Base-by-base conservation (phyloP, 2,888 invertebrate species). In the Rhogogaster chlorosoma region DNA sequence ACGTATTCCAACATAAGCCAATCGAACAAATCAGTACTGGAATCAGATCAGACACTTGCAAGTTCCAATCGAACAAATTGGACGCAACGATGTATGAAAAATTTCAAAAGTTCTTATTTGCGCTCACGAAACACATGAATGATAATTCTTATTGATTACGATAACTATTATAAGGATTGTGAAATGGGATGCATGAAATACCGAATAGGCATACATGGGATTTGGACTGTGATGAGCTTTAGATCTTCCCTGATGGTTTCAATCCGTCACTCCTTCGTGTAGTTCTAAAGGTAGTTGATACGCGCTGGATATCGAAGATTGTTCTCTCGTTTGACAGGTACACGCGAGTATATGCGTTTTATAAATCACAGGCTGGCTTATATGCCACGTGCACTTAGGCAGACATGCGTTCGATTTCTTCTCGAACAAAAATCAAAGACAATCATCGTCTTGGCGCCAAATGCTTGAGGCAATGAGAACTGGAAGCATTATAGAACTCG, bases 251-350 rank as follows among this genome's bases (percentile, higher is more conserved):
- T 12, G 45, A 45, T 70, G 53, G 64, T 45, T 83, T 49, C 29
- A 29, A 70, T 70, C 83, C 83, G 32, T 83, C 67, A 70, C 83
- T 83, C 10, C 53, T n/a, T 61, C 64, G 7, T 26, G 64, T 29
- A 83, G n/a, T 42, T 70, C 67, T 38, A 18, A 67, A 42, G 29
- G 83, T 29, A 67, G 83, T 83, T 83, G 83, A 83, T 83, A 83
- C 83, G 70, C 45, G 67, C 15, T 67, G 83, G 70, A 61, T 83
- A 83, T 83, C 70, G 83, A 70, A 83, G 83, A 83, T 83, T 83
- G 83, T 83, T 83, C 83, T 29, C 70, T 45, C 67, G 83, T 83
- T 83, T 83, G 83, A 83, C 83, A 83, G 83, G 64, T 83, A 83
- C 83, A 83, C 83, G 67, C 49, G 45, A 67, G 83, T 49, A 67